Conservation (phyloP, 2,888 invertebrate genomes). For the Mythimna loreyi region DNA sequence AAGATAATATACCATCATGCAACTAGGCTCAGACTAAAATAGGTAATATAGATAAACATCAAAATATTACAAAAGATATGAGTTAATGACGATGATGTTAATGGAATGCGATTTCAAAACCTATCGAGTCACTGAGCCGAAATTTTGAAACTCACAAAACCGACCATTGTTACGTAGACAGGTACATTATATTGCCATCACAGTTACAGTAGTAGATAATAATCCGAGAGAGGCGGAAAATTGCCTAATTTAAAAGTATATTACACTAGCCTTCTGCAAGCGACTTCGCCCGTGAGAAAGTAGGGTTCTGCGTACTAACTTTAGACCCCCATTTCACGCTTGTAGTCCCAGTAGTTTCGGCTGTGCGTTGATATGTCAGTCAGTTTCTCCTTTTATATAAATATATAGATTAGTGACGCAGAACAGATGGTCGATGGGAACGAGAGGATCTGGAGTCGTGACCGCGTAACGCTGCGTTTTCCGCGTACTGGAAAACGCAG, state of each 20-base stretch:
- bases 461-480: too few relatives aligned
- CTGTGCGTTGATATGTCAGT: too few relatives aligned
- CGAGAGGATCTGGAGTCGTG: too few relatives aligned
- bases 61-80: slow-evolving; percentile 6
- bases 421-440: too few relatives aligned
- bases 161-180: neutral
- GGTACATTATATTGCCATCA: neutral
- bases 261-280: too few relatives aligned
- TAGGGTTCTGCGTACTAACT: too few relatives aligned
- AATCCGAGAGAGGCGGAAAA: slow-evolving; percentile 1
- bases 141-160: slow-evolving; percentile 27
- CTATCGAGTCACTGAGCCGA: slow-evolving; percentile 10
- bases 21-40: neutral
- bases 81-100: neutral
- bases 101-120: slow-evolving; percentile 19
- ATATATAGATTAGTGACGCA: neutral
- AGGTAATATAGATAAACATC: slow-evolving; percentile 13
- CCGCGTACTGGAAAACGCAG: too few relatives aligned
- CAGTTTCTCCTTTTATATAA: too few relatives aligned
- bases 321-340: too few relatives aligned
- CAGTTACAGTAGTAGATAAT: too few relatives aligned
- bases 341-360: too few relatives aligned
- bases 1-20: neutral
- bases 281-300: too few relatives aligned
- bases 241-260: neutral